Base-by-base conservation (phyloP, 2,797 vertebrate genomes). In the Sebastes aleutianus region DNA sequence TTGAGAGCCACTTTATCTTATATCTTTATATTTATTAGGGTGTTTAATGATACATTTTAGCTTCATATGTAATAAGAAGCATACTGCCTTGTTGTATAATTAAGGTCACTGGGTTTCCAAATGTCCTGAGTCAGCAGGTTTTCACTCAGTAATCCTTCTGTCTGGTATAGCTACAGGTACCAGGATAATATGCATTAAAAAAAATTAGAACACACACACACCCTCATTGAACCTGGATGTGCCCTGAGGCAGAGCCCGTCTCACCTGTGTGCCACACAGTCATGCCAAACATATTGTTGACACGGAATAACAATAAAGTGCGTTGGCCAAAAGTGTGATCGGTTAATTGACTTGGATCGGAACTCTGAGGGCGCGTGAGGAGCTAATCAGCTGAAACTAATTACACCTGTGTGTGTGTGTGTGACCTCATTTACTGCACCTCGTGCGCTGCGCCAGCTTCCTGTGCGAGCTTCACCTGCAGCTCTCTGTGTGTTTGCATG, bases 351-450 rank as follows among this genome's bases (percentile, higher is more conserved):
- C 11, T 3, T 8, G 26, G 14, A 54, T 18, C 3, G 27, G 11
- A 12, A 3, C 3, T 4, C 22, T 34, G 27, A 9, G 20, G 36
- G 32, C 20, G 50, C 0, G n/a, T 11, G 54, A 32, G 9, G 14
- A 76, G 16, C 24, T 58, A 63, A 86, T 83, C 69, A 83, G 47
- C 34, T 68, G 31, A 61, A 83, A 89, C 26, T 29, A 13, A 59
- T 69, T 62, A 11, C 85, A 84, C 85, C 79, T 80, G 84, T 24
- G 54, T 43, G n/a, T 7, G n/a, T 7, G 36, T 39, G 36, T 39
- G 12, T 39, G 12, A 39, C 39, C 4, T 65, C 43, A 73, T 61
- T 67, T 56, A n/a, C 13, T 9, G 3, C 71, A 68, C 57, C 31
- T 20, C n/a, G 56, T 27, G 47, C 34, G 4, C 4, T 2, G n/a